phyloP scores from a whole-genome alignment of 2,888 invertebrate genomes.

The Serripes groenlandicus region DNA sequence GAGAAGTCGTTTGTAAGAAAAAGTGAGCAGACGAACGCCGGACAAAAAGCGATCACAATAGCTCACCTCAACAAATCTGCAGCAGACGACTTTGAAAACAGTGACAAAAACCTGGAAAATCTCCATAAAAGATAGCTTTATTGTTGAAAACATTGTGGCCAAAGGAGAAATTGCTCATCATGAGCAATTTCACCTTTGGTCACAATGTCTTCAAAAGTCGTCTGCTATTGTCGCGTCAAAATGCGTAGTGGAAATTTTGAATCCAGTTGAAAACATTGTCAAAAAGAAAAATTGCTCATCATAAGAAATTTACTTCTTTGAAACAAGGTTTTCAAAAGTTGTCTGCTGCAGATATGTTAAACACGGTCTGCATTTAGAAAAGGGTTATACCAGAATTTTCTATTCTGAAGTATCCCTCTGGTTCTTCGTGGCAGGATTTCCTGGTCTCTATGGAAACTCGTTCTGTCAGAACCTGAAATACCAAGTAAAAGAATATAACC shows the following conservation, averaged over 20 bases:
- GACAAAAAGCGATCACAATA: too few species aligned
- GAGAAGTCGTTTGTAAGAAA: too few species aligned
- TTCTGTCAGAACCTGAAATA: conserved; percentile 95
- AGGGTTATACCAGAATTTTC: conserved; percentile 95
- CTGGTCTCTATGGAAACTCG: conserved; percentile 98
- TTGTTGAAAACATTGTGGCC: not conserved
- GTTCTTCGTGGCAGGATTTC: conserved; percentile 95
- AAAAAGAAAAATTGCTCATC: not conserved
- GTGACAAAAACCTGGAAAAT: too few species aligned
- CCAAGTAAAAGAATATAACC: not conserved
- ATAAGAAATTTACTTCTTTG: not conserved
- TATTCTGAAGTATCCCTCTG: conserved; percentile 96
- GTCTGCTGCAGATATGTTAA: not conserved
- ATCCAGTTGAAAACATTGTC: not conserved
- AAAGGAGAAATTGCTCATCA: not conserved
- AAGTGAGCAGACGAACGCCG: too few species aligned
- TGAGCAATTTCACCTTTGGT: not conserved
- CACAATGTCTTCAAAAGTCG: not conserved
- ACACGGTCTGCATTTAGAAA: not conserved
- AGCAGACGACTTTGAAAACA: too few species aligned
- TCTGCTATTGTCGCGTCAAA: not conserved
- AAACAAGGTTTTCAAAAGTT: not conserved
- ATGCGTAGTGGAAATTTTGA: not conserved
- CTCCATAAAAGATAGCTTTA: too few species aligned
- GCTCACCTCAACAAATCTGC: too few species aligned